phyloP scores from a whole-genome alignment of 2,113 vertebrate species.

The Emydocephalus ijimae region DNA sequence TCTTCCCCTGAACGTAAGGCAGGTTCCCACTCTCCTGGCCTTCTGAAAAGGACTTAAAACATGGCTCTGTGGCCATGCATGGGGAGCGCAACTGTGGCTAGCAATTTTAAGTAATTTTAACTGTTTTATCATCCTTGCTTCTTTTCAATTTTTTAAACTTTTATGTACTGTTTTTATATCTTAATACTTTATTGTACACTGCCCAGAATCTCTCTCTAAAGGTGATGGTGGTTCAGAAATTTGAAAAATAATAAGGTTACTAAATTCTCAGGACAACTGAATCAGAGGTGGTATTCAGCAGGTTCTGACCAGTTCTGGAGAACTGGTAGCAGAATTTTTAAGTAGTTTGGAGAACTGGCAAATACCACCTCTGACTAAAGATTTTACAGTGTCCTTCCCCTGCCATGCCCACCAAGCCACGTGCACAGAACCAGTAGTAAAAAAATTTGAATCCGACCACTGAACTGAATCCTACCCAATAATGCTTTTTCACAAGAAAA shows the following conservation, averaged over 20 bases:
- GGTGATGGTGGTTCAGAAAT: background rate
- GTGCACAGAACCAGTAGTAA: too few species aligned
- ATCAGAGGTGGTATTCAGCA: too few species aligned
- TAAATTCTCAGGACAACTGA: background rate
- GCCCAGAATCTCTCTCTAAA: background rate
- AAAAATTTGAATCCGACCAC: too few species aligned
- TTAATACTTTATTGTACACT: background rate
- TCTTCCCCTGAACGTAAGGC: background rate
- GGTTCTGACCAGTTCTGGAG: too few species aligned
- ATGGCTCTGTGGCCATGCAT: background rate
- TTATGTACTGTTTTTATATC: background rate
- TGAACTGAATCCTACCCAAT: background rate
- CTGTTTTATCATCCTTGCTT: background rate
- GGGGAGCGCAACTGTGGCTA: background rate
- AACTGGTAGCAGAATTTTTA: too few species aligned
- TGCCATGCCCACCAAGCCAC: too few species aligned
- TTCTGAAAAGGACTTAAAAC: background rate
- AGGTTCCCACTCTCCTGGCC: background rate
- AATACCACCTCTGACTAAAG: too few species aligned
- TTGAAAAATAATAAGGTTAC: background rate
- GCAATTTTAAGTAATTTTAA: background rate
- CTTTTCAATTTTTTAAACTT: background rate
- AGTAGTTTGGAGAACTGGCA: too few species aligned
- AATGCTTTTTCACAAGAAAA: background rate
- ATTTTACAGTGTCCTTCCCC: too few species aligned